Conservation (phyloP, 2,113 vertebrate genomes). For the Centropristis striata region DNA sequence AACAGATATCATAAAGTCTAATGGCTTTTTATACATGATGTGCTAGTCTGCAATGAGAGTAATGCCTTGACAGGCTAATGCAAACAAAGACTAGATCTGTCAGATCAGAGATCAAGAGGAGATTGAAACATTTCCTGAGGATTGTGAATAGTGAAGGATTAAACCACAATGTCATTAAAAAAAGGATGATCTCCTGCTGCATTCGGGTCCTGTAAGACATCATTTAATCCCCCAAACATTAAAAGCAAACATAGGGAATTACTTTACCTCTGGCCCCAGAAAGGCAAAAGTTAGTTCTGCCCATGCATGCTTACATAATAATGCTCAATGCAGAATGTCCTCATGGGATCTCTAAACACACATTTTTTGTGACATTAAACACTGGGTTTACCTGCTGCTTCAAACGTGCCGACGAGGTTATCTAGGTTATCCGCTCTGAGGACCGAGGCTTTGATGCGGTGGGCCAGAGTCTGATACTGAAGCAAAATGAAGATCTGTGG, state of each 20-base stretch:
- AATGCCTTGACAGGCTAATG: constrained; percentile 47
- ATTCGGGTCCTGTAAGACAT: constrained; percentile 76
- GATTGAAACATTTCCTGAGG: constrained; percentile 75
- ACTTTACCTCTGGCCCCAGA: constrained; percentile 66
- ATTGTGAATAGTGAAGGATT: constrained; percentile 81
- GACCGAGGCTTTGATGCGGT: constrained; percentile 82
- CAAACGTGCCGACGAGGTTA: constrained; percentile 25
- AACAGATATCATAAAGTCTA: constrained; percentile 49
- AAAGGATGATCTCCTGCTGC: constrained; percentile 77
- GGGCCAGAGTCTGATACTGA: constrained; percentile 78
- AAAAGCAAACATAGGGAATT: constrained; percentile 83
- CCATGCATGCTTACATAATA: constrained; percentile 42
- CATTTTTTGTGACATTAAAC: not conserved
- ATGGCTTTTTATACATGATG: constrained; percentile 26
- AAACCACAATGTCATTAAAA: constrained; percentile 84
- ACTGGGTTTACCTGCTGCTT: constrained; percentile 74
- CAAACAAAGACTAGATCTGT: constrained; percentile 71
- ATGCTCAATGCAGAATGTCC: constrained; percentile 21
- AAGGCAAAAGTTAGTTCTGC: constrained; percentile 50
- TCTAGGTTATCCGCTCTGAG: constrained; percentile 79
- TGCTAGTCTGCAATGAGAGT: constrained; percentile 33
- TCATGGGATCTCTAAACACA: constrained; percentile 3
- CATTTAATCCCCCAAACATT: constrained; percentile 82
- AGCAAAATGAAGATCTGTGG: constrained; percentile 79
- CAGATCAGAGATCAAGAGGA: constrained; percentile 64